Evolutionary conservation across 2,888 invertebrate species (phyloP), one percentile per base, ranked within the genome.

Genomic region (Apotomis turbidana): DNA sequence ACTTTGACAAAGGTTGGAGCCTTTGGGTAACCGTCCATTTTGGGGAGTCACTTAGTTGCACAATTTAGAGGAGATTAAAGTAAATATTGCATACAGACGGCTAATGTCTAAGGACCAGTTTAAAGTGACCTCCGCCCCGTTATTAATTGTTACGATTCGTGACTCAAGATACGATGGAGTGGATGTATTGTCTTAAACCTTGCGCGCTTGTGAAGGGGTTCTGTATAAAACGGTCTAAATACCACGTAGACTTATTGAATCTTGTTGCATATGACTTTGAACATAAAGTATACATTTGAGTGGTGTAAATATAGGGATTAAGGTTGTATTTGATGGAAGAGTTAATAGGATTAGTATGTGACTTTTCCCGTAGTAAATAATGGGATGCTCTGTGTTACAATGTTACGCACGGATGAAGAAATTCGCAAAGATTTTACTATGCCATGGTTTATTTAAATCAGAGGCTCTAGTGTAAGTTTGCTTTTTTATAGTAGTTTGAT

Each of bases 321-420:
- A 44, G 41, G 41, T 41, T 1, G 6, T 10, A 38, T 63, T 51
- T 51, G 41, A n/a, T 27, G 49, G 8, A 27, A 57, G 6, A 8
- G 13, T 12, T 63, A 63, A 57, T 70, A 70, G 63, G 63, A 63
- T 70, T 62, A 62, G 41, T 49, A 57, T 57, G 70, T 51, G 63
- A 58, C 62, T 70, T 70, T 70, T 70, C 70, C 70, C 63, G 52
- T 51, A 36, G 63, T 27, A 63, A 38, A 15, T 63, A 69, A 46
- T 49, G 12, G 36, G 52, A 54, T 41, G 44, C 27, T 49, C 12
- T 15, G 1, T 68, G 0, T 59, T 12, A 51, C 70, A 63, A 63
- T 51, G 41, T 63, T 63, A n/a, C 27, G 70, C 41, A 51, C 9
- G 44, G 41, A 64, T 64, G 41, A 64, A 64, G 54, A 64, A 64